phyloP scores from a whole-genome alignment of 2,113 vertebrate species.

The Tiliqua scincoides region DNA sequence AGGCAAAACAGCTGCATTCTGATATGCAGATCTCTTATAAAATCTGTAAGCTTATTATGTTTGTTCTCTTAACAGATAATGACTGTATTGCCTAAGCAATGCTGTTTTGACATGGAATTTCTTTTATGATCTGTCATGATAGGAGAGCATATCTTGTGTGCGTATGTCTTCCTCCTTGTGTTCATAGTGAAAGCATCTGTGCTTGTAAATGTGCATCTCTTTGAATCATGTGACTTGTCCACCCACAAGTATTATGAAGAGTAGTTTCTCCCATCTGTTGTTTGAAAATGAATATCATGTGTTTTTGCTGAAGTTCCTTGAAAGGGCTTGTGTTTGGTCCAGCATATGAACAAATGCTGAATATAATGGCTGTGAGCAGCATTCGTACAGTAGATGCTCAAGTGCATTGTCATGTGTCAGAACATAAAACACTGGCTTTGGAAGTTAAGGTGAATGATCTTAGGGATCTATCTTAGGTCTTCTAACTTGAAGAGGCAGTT shows the following conservation, averaged over 20 bases:
- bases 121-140: background rate
- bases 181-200: background rate
- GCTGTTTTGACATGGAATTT: background rate
- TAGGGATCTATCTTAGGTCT: background rate
- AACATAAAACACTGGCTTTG: rapidly evolving
- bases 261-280: background rate
- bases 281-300: rapidly evolving
- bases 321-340: background rate
- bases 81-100: background rate
- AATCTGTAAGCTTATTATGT: background rate
- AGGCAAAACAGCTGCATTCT: background rate
- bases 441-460: background rate
- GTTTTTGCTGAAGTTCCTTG: background rate
- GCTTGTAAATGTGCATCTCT: rapidly evolving
- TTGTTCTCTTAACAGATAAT: background rate
- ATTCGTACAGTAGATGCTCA: background rate
- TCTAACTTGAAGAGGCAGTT: background rate
- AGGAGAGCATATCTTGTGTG: too few relatives aligned
- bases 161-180: background rate
- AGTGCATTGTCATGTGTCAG: background rate
- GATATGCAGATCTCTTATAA: background rate
- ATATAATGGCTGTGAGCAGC: rapidly evolving
- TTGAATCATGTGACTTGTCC: rapidly evolving
- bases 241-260: rapidly evolving
- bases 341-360: rapidly evolving